Conservation (phyloP, 2,113 vertebrate species). For the Gavia stellata region DNA sequence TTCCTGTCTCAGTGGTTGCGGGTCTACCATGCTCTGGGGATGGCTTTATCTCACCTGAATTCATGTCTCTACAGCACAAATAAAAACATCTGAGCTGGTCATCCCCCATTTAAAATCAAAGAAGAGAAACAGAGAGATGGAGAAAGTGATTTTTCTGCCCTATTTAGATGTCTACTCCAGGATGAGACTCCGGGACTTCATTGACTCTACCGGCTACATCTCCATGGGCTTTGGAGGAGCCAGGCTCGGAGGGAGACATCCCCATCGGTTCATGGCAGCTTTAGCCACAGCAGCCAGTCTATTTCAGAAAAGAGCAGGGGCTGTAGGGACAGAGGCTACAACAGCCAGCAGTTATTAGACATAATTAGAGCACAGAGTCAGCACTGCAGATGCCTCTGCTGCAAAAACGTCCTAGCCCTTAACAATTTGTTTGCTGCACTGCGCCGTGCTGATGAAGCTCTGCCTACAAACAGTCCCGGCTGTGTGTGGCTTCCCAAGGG, state of each 20-base stretch:
- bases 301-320: not conserved
- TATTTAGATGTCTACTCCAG: too few species aligned
- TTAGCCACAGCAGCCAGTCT: not conserved
- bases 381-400: not conserved
- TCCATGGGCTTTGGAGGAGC: accelerated
- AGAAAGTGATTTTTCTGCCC: not conserved
- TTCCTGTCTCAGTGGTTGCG: accelerated
- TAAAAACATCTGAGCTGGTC: not conserved
- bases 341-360: not conserved
- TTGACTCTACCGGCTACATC: not conserved
- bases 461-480: not conserved
- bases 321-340: not conserved
- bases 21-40: not conserved
- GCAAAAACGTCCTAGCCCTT: not conserved
- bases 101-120: not conserved
- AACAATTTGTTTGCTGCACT: not conserved
- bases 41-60: not conserved
- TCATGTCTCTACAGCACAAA: not conserved
- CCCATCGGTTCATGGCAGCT: accelerated
- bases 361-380: accelerated
- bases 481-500: accelerated
- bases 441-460: accelerated
- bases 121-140: not conserved
- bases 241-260: not conserved
- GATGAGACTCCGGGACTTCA: not conserved